Evolutionary conservation across 2,888 invertebrate species (phyloP).

Genomic region (Automeris io): DNA sequence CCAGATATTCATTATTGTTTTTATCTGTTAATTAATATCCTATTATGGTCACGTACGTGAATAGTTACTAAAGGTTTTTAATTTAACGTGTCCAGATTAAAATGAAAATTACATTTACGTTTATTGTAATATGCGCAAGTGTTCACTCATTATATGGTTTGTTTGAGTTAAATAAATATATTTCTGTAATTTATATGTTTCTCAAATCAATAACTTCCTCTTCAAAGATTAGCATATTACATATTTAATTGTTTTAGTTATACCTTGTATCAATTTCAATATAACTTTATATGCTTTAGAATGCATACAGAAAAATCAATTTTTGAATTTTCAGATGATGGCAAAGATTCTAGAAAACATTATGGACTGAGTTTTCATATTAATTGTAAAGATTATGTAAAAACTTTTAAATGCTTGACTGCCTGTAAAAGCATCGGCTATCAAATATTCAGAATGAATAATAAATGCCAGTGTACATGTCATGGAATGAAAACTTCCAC

Average conservation of each 20-base stretch:
- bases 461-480: conserved; percentile 48
- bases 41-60: too few relatives aligned
- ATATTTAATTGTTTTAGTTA: too few relatives aligned
- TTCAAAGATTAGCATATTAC: too few relatives aligned
- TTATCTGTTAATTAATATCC: too few relatives aligned
- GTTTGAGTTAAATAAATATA: conserved; percentile 10
- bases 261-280: too few relatives aligned
- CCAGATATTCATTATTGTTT: background rate
- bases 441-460: conserved; percentile 41
- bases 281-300: too few relatives aligned
- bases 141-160: conserved; percentile 20
- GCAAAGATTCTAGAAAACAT: conserved; percentile 35
- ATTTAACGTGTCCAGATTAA: conserved; percentile 11
- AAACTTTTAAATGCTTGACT: conserved; percentile 52
- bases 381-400: conserved; percentile 36
- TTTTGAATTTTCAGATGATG: conserved; percentile 20
- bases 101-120: conserved; percentile 19
- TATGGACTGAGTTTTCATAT: conserved; percentile 46
- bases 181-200: background rate
- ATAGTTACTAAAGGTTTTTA: conserved; percentile 1
- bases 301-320: too few relatives aligned
- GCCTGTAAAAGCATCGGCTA: conserved; percentile 53
- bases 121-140: conserved; percentile 17
- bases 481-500: conserved; percentile 45
- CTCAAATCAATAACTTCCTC: too few relatives aligned